phyloP scores from a whole-genome alignment of 1,140 invertebrate genomes.

The Drosophila rufa region DNA sequence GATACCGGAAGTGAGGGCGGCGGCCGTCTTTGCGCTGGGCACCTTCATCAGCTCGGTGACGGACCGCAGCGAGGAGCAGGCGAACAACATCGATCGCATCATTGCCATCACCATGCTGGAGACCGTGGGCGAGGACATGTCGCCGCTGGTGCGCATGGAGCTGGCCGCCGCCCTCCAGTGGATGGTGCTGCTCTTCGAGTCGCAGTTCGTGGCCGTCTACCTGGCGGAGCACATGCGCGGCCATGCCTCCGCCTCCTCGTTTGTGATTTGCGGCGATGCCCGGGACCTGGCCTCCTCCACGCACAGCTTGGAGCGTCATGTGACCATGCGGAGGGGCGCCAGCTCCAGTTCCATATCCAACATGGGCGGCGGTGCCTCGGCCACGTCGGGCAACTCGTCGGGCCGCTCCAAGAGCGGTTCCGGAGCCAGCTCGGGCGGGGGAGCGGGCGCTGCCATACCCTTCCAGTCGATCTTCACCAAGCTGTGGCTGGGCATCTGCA shows the following conservation, averaged over 20 bases:
- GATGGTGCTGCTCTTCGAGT: slow-evolving; percentile 95
- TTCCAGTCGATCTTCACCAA: slow-evolving; percentile 92
- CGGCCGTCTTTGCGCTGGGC: slow-evolving; percentile 96
- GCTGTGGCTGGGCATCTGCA: slow-evolving; percentile 92
- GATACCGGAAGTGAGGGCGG: slow-evolving; percentile 95
- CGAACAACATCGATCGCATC: slow-evolving; percentile 96
- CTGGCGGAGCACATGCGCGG: slow-evolving; percentile 83
- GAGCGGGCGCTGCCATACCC: slow-evolving; percentile 59
- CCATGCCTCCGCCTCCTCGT: slow-evolving; percentile 42
- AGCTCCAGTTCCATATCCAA: slow-evolving; percentile 85
- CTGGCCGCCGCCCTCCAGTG: slow-evolving; percentile 93
- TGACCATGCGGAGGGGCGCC: slow-evolving; percentile 74
- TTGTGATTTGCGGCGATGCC: slow-evolving; percentile 61
- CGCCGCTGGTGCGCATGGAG: slow-evolving; percentile 95
- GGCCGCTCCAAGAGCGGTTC: slow-evolving; percentile 59
- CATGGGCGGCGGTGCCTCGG: slow-evolving; percentile 48
- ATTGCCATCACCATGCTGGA: slow-evolving; percentile 94
- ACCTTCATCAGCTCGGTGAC: slow-evolving; percentile 94
- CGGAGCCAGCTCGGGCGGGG: slow-evolving; percentile 32
- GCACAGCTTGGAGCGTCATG: slow-evolving; percentile 78
- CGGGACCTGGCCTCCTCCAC: slow-evolving; percentile 51
- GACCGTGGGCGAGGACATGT: slow-evolving; percentile 92
- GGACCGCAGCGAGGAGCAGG: slow-evolving; percentile 95
- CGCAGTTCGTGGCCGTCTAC: slow-evolving; percentile 93
- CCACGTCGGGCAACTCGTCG: slow-evolving; percentile 7